Evolutionary conservation across 2,888 invertebrate species (phyloP), one percentile per base, ranked within the genome.

Genomic region (Ennomos quercinarius): DNA sequence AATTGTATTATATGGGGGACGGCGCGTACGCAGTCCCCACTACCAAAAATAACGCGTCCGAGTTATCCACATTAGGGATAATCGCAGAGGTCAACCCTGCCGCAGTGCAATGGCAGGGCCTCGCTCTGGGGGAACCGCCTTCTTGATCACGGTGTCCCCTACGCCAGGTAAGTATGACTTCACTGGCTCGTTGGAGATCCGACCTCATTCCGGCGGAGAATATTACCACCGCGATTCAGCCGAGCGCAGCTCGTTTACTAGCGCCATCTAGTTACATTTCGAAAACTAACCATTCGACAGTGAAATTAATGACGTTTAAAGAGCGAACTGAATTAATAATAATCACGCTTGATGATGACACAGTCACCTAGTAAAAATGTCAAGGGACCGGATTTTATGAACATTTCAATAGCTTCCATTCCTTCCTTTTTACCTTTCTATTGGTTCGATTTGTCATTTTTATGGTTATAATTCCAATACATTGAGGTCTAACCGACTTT

Each of bases 11-110:
- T 27, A 27, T 36, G 52, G 61, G 61, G 57, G 61, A 57, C 61
- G 45, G 61, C 61, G 61, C 61, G 61, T 39, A 61, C 61, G 61
- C 61, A 61, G 61, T 61, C 61, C 57, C 61, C 61, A 61, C 61
- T 61, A 61, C 57, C 61, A 61, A 61, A 61, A 61, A 61, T 61
- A 42, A 61, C 61, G 61, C 61, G 57, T 57, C 61, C 61, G 61
- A 61, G 61, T 61, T 61, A 61, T 61, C 61, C 61, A 61, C 63
- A 63, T 59, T 63, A 63, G 63, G 63, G 63, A 63, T 63, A 60
- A 63, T 55, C 63, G 63, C 63, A 64, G 57, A 61, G 63, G 63
- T 64, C 63, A 64, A 64, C 60, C 60, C 60, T 17, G 41, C 51
- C 63, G 60, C 63, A 64, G 63, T 64, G 63, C 42, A 42, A 42